phyloP scores from a whole-genome alignment of 2,113 vertebrate species.

The Dipodomys stephensi region DNA sequence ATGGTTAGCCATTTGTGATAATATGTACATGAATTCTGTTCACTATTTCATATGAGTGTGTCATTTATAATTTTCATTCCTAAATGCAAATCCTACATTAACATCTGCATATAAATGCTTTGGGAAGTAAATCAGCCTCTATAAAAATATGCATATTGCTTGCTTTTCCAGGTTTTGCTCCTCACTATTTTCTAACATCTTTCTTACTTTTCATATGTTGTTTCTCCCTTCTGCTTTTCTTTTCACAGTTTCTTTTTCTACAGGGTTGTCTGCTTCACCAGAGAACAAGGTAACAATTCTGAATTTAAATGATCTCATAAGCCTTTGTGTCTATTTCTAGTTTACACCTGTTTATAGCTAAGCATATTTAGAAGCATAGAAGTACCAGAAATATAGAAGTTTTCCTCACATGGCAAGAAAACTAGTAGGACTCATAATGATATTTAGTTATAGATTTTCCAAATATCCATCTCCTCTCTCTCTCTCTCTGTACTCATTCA shows the following conservation, averaged over 20 bases:
- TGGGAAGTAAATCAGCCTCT: neutral
- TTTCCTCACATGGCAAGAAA: constrained; percentile 42
- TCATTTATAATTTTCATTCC: constrained; percentile 27
- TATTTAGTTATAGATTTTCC: constrained; percentile 40
- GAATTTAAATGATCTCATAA: constrained; percentile 62
- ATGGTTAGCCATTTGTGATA: neutral
- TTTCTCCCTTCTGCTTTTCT: neutral
- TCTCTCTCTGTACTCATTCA: neutral
- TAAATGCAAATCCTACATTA: constrained; percentile 4
- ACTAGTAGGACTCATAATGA: constrained; percentile 21
- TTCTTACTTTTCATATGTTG: neutral
- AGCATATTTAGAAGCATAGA: neutral
- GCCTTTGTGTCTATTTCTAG: constrained; percentile 65
- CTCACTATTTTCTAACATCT: neutral
- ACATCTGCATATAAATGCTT: neutral
- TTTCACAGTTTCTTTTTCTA: constrained; percentile 14
- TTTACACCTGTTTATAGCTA: constrained; percentile 41
- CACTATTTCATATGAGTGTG: neutral
- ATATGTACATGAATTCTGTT: constrained; percentile 4
- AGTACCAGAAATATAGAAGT: constrained; percentile 12
- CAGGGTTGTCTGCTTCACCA: constrained; percentile 41
- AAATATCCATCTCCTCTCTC: constrained; percentile 34
- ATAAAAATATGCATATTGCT: neutral
- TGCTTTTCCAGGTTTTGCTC: neutral
- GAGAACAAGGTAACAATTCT: constrained; percentile 32